These are phyloP conservation scores for Berghia stephanieae DNA, from an alignment of 1,140 invertebrate species.

Conservation along the genomic window DNA sequence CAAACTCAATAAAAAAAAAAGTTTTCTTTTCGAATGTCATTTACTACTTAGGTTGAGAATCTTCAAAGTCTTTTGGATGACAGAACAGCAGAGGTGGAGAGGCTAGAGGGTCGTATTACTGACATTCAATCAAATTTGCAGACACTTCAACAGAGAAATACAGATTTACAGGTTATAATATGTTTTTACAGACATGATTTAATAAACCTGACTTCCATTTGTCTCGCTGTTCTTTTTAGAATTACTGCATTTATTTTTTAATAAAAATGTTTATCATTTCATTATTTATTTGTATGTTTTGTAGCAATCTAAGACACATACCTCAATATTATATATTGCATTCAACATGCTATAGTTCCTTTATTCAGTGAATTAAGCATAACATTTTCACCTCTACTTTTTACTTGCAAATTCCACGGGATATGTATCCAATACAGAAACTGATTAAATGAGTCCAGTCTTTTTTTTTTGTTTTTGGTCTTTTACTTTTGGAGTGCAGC, in stretches of 20 bases:
- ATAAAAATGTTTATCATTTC: too few species aligned
- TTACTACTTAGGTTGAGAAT: slow-evolving; percentile 32
- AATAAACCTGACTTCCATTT: background rate
- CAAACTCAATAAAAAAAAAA: background rate
- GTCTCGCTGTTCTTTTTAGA: background rate
- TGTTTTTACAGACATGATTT: background rate
- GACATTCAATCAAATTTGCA: slow-evolving; percentile 36
- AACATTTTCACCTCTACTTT: too few species aligned
- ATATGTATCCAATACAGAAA: too few species aligned
- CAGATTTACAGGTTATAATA: slow-evolving; percentile 30
- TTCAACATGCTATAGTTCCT: too few species aligned
- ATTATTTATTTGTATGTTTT: too few species aligned
- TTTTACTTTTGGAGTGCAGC: too few species aligned
- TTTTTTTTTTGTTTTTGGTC: too few species aligned
- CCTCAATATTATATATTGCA: too few species aligned
- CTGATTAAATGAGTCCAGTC: too few species aligned
- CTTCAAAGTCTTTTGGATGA: slow-evolving; percentile 40
- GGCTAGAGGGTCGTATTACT: slow-evolving; percentile 32
- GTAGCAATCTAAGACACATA: too few species aligned
- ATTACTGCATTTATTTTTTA: background rate
- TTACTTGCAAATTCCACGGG: too few species aligned
- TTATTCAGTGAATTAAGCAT: too few species aligned
- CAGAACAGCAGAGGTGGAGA: slow-evolving; percentile 32
- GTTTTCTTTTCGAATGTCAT: background rate
- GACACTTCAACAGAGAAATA: slow-evolving; percentile 34